Conservation (phyloP, 1,140 invertebrate species). For the Globodera ellingtonae region DNA sequence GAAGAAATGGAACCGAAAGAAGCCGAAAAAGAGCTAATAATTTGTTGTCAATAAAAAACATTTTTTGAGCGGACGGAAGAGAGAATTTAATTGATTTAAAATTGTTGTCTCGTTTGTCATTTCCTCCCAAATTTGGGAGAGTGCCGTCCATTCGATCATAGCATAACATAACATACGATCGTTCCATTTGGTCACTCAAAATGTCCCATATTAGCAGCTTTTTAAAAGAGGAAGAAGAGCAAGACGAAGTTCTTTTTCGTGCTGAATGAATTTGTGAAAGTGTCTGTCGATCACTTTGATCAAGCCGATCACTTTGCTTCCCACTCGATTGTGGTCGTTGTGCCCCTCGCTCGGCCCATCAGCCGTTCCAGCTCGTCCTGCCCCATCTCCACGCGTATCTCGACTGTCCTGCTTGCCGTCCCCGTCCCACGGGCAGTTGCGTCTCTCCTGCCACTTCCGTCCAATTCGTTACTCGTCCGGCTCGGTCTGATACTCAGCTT, state of each 20-base stretch:
- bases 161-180: no score
- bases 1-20: no score
- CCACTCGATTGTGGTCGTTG: constrained; percentile 24
- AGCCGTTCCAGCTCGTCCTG: constrained; percentile 21
- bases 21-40: no score
- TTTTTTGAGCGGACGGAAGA: no score
- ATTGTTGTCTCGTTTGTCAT: no score
- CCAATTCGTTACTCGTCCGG: background rate
- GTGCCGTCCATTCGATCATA: no score
- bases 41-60: no score
- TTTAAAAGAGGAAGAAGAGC: no score
- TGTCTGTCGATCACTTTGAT: background rate
- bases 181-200: background rate
- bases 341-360: constrained; percentile 18
- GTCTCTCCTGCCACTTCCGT: background rate
- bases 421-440: background rate
- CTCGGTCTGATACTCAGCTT: background rate
- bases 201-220: background rate
- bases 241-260: background rate
- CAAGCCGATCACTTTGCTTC: background rate
- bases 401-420: constrained; percentile 3
- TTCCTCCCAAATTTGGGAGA: no score
- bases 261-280: background rate
- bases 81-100: no score
- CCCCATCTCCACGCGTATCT: constrained; percentile 20